These are phyloP conservation scores for Metalampra italica DNA, from an alignment of 2,888 invertebrate species.

Conservation along the genomic window DNA sequence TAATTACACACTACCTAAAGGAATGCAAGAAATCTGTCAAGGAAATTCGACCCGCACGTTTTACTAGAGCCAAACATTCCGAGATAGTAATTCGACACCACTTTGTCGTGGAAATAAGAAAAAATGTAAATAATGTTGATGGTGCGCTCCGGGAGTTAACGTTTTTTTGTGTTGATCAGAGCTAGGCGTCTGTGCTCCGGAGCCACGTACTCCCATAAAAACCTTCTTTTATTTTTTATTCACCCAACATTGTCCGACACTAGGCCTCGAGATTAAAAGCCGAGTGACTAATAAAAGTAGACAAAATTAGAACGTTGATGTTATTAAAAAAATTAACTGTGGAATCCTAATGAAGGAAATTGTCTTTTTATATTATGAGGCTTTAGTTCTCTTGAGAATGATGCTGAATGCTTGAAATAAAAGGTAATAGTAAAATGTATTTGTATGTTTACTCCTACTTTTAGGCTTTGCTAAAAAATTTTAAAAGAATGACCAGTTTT, in stretches of 20 bases:
- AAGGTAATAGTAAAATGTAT: background rate
- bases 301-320: constrained; percentile 34
- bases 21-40: constrained; percentile 8
- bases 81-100: constrained; percentile 70
- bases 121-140: constrained; percentile 64
- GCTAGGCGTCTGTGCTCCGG: constrained; percentile 49
- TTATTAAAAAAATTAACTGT: constrained; percentile 14
- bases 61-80: constrained; percentile 54
- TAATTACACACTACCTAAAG: background rate
- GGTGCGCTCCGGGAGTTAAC: constrained; percentile 49
- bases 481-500: no score
- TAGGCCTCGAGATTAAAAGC: constrained; percentile 50
- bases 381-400: background rate
- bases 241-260: constrained; percentile 46
- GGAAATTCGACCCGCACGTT: constrained; percentile 34
- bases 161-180: constrained; percentile 51
- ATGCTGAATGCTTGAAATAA: constrained; percentile 3
- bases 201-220: constrained; percentile 50
- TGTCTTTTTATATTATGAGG: background rate
- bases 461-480: no score
- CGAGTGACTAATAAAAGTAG: constrained; percentile 41
- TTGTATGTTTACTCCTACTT: no score
- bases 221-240: constrained; percentile 32
- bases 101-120: constrained; percentile 47
- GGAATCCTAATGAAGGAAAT: background rate